Percentiles rank a stretch among this genome's conserved stretches.
These are phyloP conservation scores for Acridotheres tristis DNA, from an alignment of 2,797 vertebrate genomes.

Conservation along the genomic window DNA sequence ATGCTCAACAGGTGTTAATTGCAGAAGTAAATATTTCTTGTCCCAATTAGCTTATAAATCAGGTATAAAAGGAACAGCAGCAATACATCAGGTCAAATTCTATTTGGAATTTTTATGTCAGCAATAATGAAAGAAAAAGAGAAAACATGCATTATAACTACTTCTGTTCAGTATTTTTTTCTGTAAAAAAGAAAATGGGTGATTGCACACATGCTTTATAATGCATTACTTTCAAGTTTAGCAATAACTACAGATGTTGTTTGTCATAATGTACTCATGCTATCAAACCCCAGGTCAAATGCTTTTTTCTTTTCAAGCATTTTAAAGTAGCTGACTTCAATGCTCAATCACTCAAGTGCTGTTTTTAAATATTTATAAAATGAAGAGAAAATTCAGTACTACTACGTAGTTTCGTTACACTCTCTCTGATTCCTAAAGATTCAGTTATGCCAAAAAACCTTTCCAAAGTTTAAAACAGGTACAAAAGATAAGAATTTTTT, in stretches of 20 bases:
- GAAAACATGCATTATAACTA: neutral
- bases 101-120: neutral
- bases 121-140: neutral
- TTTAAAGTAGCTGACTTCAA: neutral
- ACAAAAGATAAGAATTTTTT: neutral
- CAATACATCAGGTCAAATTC: neutral
- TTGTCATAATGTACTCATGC: neutral
- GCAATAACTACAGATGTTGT: neutral
- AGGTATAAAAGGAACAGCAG: neutral
- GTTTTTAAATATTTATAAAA: neutral
- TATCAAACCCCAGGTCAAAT: neutral
- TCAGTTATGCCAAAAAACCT: neutral
- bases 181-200: neutral
- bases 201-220: neutral
- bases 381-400: neutral
- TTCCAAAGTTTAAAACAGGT: neutral
- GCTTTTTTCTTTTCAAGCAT: neutral
- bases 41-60: neutral
- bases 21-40: neutral
- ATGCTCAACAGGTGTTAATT: neutral
- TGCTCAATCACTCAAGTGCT: neutral
- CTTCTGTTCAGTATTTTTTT: slow-evolving; percentile 4
- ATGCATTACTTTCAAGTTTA: neutral
- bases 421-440: neutral
- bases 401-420: neutral